These are phyloP conservation scores for Rugalucina vietnamica DNA, from an alignment of 2,888 invertebrate genomes.

Conservation along the genomic window DNA sequence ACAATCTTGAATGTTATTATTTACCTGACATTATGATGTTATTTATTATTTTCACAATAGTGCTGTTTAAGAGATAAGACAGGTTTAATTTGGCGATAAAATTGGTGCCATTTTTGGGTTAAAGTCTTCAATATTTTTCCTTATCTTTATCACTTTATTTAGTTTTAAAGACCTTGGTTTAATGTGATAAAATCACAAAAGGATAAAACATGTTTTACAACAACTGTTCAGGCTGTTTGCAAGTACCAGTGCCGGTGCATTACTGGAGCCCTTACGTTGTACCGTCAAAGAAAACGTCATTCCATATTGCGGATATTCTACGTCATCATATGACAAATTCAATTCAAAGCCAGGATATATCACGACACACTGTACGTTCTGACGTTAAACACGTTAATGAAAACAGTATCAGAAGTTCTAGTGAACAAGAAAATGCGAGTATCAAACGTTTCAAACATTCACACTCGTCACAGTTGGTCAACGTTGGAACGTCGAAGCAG, in stretches of 20 bases:
- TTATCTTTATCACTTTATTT: no score
- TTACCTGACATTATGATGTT: no score
- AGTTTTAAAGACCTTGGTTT: neutral
- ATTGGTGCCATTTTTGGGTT: no score
- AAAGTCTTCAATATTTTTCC: no score
- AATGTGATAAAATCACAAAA: neutral
- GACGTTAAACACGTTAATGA: neutral
- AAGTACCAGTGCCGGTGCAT: constrained; percentile 54
- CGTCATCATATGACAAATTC: constrained; percentile 15
- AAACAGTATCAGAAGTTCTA: neutral
- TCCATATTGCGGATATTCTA: constrained; percentile 64
- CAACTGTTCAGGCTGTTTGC: constrained; percentile 53
- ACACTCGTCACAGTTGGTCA: neutral
- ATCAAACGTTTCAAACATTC: neutral
- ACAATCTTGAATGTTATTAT: no score
- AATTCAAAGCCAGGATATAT: neutral
- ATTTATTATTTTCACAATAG: no score
- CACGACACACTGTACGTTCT: neutral
- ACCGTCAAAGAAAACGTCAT: constrained; percentile 45
- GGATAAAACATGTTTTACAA: constrained; percentile 44
- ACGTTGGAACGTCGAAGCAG: constrained; percentile 18
- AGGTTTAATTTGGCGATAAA: no score
- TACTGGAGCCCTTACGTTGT: constrained; percentile 57
- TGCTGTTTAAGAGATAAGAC: no score
- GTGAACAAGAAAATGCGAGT: no score